A percentile compares a stretch with the other conserved stretches of the same genome.
These are phyloP conservation scores for Sarcophaga carnaria DNA, from an alignment of 2,888 invertebrate species.

Conservation along the genomic window DNA sequence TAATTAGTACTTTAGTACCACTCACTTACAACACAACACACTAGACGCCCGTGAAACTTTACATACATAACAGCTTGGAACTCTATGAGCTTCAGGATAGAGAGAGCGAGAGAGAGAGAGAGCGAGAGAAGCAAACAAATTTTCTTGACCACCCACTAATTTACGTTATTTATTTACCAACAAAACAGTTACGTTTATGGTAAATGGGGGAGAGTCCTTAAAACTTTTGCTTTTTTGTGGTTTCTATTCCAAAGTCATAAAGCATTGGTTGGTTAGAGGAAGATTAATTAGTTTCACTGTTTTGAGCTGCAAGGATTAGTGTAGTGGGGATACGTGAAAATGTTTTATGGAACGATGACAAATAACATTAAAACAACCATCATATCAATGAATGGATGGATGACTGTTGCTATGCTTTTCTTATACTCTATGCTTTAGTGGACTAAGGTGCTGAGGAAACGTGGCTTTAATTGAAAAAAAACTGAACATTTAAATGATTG, in stretches of 20 bases:
- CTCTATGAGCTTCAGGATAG: not conserved
- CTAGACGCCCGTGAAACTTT: not conserved
- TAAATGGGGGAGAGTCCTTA: not conserved
- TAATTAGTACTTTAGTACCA: conserved; percentile 54
- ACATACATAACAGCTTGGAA: not conserved
- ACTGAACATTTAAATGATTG: conserved; percentile 48
- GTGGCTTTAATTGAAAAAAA: conserved; percentile 35
- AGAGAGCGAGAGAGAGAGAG: not conserved
- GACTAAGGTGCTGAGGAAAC: not conserved
- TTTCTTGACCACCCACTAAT: conserved; percentile 1
- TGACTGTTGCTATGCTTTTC: not conserved
- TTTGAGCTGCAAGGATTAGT: not conserved
- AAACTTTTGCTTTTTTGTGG: not conserved
- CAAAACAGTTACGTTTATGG: not conserved
- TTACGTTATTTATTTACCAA: not conserved
- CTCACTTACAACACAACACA: conserved; percentile 32
- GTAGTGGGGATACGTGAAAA: not conserved
- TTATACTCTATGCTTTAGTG: not conserved
- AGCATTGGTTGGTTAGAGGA: not conserved
- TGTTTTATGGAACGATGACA: not conserved
- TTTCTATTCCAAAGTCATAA: not conserved
- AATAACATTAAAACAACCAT: not conserved
- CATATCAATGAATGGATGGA: not conserved
- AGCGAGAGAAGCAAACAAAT: not conserved
- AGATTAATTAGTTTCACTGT: conserved; percentile 36